Evolutionary conservation across 2,797 vertebrate species (phyloP).

Genomic region (Halcyon chelicuti): DNA sequence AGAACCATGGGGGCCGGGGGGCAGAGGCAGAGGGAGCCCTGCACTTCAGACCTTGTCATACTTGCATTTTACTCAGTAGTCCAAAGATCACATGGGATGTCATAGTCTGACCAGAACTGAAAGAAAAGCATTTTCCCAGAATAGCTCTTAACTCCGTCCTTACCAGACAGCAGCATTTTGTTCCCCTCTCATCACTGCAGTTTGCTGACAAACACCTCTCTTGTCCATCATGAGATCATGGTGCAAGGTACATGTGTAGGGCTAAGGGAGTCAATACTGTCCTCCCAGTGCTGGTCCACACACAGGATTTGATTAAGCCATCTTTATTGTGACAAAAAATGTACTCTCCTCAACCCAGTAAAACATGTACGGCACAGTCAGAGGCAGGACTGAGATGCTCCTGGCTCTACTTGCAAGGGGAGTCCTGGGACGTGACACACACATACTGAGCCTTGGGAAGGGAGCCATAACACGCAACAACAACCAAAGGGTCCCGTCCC

Average conservation of each 20-base stretch:
- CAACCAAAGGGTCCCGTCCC: background rate
- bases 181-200: background rate
- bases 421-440: background rate
- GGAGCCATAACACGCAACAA: background rate
- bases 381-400: background rate
- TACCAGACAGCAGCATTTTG: background rate
- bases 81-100: background rate
- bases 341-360: fast-evolving
- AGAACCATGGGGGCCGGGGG: background rate
- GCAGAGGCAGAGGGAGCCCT: background rate
- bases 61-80: background rate
- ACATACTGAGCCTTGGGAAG: background rate
- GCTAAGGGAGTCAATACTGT: background rate
- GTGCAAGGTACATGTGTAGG: background rate
- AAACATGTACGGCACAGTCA: background rate
- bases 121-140: background rate
- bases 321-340: background rate
- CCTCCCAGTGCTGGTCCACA: background rate
- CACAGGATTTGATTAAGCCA: background rate
- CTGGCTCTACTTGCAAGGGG: background rate
- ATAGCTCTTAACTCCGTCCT: background rate
- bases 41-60: background rate
- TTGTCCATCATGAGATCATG: background rate
- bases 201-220: background rate
- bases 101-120: background rate